A percentile compares a stretch with the other conserved stretches of the same genome.
phyloP scores from a whole-genome alignment of 2,113 vertebrate genomes.

The Sapayoa aenigma region DNA sequence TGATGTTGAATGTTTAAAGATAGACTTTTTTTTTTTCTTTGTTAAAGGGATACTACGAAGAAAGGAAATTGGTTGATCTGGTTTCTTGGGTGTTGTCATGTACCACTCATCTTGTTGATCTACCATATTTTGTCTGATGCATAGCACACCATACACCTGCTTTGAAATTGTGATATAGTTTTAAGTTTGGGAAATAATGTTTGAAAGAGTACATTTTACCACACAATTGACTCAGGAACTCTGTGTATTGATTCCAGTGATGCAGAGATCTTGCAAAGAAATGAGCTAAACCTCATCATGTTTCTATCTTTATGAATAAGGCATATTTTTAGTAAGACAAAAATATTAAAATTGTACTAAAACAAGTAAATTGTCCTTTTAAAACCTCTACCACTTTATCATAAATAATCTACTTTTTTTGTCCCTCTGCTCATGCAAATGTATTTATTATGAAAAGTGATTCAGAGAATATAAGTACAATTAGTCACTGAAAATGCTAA shows the following conservation, averaged over 20 bases:
- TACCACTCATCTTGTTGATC: not conserved
- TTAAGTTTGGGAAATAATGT: not conserved
- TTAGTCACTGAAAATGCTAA: not conserved
- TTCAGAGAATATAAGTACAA: not conserved
- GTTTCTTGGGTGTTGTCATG: rapidly evolving
- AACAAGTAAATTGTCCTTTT: not conserved
- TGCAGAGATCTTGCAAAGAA: not conserved
- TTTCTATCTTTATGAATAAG: not conserved
- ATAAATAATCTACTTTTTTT: not conserved
- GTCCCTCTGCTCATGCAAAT: not conserved
- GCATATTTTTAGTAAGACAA: not conserved
- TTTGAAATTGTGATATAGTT: not conserved
- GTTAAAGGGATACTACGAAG: not conserved
- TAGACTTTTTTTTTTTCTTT: not conserved
- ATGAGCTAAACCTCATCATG: not conserved
- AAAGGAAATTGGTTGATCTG: not conserved
- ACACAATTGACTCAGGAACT: not conserved
- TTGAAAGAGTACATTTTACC: not conserved
- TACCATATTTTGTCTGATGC: not conserved
- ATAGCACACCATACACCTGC: rapidly evolving
- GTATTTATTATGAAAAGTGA: not conserved
- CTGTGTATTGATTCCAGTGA: not conserved
- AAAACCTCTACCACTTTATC: not conserved
- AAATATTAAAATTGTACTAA: not conserved
- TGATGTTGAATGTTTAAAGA: not conserved